Evolutionary conservation across 2,797 vertebrate species (phyloP).

Genomic region (Pseudomugil gertrudae): DNA sequence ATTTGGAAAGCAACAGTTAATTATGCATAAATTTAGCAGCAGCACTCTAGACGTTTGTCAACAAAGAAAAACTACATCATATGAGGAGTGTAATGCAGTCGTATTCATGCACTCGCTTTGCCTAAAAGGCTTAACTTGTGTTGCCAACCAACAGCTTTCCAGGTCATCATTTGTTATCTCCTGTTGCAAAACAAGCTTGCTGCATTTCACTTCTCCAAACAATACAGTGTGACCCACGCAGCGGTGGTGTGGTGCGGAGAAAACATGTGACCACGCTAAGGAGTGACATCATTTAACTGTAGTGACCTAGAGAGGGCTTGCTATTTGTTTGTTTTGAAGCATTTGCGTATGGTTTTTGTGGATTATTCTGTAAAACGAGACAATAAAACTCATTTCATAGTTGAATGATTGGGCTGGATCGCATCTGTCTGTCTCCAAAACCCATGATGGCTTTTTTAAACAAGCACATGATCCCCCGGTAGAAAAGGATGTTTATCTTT

Average conservation of each 20-base stretch:
- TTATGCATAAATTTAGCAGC: not conserved
- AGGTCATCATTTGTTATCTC: constrained; percentile 13
- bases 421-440: constrained; percentile 23
- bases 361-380: not conserved
- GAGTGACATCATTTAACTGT: constrained; percentile 7
- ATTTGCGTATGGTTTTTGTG: not conserved
- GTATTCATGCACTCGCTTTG: constrained; percentile 5
- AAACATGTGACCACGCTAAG: constrained; percentile 16
- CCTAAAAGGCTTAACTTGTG: constrained; percentile 11
- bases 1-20: not conserved
- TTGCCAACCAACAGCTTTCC: constrained; percentile 21
- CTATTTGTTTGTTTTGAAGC: constrained; percentile 4
- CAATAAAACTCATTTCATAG: constrained; percentile 6
- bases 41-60: constrained; percentile 4
- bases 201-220: constrained; percentile 15
- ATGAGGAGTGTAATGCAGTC: not conserved
- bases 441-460: constrained; percentile 36
- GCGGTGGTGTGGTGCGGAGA: not conserved
- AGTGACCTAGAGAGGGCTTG: not conserved
- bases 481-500: constrained; percentile 30
- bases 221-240: constrained; percentile 4
- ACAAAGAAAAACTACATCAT: not conserved
- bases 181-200: constrained; percentile 19
- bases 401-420: constrained; percentile 24
- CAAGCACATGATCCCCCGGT: constrained; percentile 33